Base-by-base conservation (phyloP, 37 sponge, comb jelly and placozoan species). In the Theonella swinhoei region DNA sequence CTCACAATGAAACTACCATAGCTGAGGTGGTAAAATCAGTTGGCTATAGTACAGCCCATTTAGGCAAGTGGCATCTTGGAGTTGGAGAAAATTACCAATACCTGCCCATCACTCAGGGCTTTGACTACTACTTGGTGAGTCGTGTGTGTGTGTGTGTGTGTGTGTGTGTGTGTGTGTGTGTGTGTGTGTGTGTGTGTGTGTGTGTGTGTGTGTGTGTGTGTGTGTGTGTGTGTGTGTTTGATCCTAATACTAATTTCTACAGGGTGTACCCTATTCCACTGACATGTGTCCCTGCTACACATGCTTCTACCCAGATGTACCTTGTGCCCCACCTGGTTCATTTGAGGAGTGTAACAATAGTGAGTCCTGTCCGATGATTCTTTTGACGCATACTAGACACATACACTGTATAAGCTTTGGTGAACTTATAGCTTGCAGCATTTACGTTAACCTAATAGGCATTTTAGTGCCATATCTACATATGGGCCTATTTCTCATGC, bases 61-160 rank as follows among this genome's bases (percentile, higher is more conserved):
- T 90, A 4, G 91, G 91, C 23, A 90, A 90, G 61, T 90, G 91
- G 91, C 91, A 90, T 76, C 62, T 90, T 66, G 89, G 89, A 33
- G 79, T 88, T 32, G 89, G 89, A 3, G 73, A 9, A 0, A 81
- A 85, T n/a, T 7, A 68, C 3, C 35, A 59, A 19, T 90, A 90
- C 66, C 68, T 90, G 17, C 91, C 91, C 26, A 76, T 73, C 23
- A 74, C 75, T 30, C 91, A 90, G n/a, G 91, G 91, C 29, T 90
- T 90, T 71, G 91, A 90, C 62, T 75, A 85, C 64, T 90, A 90
- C 74, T 25, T 78, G 67, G 90, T 90, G 37, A 14, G 36, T 24
- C n/a, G n/a, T n/a, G n/a, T n/a, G n/a, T n/a, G n/a, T n/a, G n/a
- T n/a, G n/a, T n/a, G n/a, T n/a, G n/a, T n/a, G n/a, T n/a, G n/a